Base-by-base conservation (phyloP, 2,113 vertebrate genomes). In the Catharus fuscescens region DNA sequence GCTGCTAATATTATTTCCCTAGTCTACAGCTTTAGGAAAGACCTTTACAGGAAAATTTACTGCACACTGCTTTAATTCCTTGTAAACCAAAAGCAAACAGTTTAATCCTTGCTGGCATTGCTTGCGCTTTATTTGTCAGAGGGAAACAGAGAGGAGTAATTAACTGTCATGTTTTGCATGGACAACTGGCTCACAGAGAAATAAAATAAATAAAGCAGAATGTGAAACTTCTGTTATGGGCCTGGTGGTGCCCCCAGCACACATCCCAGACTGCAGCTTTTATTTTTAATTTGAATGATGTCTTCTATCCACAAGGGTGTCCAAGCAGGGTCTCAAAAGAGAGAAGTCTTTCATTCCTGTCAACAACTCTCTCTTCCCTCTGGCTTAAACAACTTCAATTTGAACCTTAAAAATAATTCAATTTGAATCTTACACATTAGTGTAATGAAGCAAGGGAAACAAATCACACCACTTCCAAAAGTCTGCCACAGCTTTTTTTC, bases 1-100 rank as follows among this genome's bases (percentile, higher is more conserved):
- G 74, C 71, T 93, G 59, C 54, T 96, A 95, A 94, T 96, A 93
- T 94, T 78, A 88, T 93, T 95, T 93, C 80, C 90, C 69, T 47
- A 71, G 80, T 84, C 88, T 91, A 70, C 1, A 6, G 72, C 54
- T 78, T 97, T 85, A 86, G 72, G 72, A 88, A 93, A 93, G 84
- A 92, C 88, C 88, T 94, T 96, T 96, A 86, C 3, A 20, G 74
- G 81, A 65, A 96, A 96, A 95, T 93, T 96, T 97, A 85, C 90
- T 91, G 65, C 90, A 77, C 59, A 88, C 42, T 9, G 29, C 80
- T 95, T 80, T 96, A 97, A 97, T 96, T 96, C 96, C 94, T 92
- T 96, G 95, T 97, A 97, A 97, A 96, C 92, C 93, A 77, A 95
- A 96, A 94, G 84, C 95, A 97, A 97, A 97, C 86, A 93, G 32